phyloP scores from a whole-genome alignment of 2,113 vertebrate species.

The Vombatus ursinus region DNA sequence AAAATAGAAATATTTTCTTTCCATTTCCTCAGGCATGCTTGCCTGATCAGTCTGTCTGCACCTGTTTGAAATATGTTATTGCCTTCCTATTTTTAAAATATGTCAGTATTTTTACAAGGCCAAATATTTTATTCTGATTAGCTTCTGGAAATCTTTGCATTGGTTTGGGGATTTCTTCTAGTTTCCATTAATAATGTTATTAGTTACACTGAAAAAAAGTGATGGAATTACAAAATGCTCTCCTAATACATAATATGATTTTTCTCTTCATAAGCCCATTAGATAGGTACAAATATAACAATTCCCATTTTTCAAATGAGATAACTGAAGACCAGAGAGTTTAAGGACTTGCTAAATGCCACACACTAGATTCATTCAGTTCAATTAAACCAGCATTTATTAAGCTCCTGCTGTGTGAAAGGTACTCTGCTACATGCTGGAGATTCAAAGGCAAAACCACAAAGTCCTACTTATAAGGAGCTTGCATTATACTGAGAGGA shows the following conservation, averaged over 20 bases:
- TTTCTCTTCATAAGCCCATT: background rate
- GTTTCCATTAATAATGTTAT: background rate
- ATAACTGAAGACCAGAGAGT: background rate
- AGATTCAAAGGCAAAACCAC: too few species aligned
- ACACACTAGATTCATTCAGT: background rate
- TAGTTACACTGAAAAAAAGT: background rate
- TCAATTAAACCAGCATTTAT: background rate
- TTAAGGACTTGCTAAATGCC: background rate
- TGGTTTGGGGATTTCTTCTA: background rate
- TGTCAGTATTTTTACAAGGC: conserved; percentile 4
- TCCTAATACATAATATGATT: background rate
- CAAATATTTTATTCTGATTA: background rate
- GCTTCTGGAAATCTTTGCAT: background rate
- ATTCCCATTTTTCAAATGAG: background rate
- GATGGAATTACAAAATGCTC: background rate
- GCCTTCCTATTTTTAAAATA: background rate
- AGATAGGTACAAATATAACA: background rate
- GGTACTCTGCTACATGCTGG: too few species aligned
- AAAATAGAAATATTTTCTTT: too few species aligned
- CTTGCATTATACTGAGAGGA: too few species aligned
- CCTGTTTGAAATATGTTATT: background rate
- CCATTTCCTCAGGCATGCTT: background rate
- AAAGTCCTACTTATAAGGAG: too few species aligned
- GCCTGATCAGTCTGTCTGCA: background rate
- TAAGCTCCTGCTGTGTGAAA: background rate